A percentile compares a stretch with the other conserved stretches of the same genome.
Evolutionary conservation across 37 sponge, comb jelly and placozoan genomes (phyloP).

Genomic region (Ianthella basta): DNA sequence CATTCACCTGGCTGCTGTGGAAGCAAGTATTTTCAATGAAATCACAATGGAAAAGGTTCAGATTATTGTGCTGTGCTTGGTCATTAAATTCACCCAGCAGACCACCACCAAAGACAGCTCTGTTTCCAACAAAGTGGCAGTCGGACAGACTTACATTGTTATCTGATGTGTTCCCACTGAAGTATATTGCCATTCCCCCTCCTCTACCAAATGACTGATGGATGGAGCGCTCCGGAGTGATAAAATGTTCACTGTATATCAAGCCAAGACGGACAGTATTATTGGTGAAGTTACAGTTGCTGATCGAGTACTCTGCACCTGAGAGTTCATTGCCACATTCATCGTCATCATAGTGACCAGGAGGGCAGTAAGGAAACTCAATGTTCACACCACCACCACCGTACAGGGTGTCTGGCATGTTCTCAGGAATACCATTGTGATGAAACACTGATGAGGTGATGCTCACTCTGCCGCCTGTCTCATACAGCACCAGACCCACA

Average conservation of each 20-base stretch:
- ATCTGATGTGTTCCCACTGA: conserved; percentile 26
- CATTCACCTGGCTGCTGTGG: background rate
- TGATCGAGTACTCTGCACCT: background rate
- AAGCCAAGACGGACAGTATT: background rate
- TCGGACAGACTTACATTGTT: background rate
- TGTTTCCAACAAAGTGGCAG: conserved; percentile 12
- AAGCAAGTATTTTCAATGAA: background rate
- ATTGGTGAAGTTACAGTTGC: background rate
- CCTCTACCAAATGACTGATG: conserved; percentile 35
- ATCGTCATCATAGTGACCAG: background rate
- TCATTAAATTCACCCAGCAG: conserved; percentile 24
- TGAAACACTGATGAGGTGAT: background rate
- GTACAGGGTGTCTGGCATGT: background rate
- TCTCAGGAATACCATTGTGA: conserved; percentile 11
- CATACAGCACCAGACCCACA: conserved; percentile 21
- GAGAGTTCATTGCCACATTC: background rate
- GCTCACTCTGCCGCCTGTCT: conserved; percentile 14
- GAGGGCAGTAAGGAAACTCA: conserved; percentile 15
- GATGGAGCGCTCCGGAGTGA: background rate
- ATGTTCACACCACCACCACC: conserved; percentile 19
- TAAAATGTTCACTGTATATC: background rate
- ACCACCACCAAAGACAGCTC: conserved; percentile 18
- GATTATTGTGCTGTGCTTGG: background rate
- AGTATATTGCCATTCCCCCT: conserved; percentile 13
- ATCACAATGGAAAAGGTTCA: background rate